These are phyloP conservation scores for Chelmon rostratus DNA, from an alignment of 2,797 vertebrate genomes.

Conservation along the genomic window DNA sequence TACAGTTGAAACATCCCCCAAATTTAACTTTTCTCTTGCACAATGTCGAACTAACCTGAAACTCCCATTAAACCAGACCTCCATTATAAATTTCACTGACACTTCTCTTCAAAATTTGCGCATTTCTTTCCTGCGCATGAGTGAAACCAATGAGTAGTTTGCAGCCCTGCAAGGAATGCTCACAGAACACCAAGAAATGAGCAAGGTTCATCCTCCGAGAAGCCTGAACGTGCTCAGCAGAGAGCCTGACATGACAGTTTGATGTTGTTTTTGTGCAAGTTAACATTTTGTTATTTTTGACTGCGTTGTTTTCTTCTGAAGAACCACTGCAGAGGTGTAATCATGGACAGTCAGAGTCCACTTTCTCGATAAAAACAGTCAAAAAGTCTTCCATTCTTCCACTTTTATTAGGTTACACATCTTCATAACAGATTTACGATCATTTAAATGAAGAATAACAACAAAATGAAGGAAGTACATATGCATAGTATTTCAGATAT, in stretches of 20 bases:
- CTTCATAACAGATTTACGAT: neutral
- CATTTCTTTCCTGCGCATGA: neutral
- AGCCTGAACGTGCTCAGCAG: neutral
- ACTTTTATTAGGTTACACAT: neutral
- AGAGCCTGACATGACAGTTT: neutral
- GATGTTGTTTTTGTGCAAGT: neutral
- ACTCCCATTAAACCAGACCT: neutral
- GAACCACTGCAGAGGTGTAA: neutral
- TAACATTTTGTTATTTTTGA: neutral
- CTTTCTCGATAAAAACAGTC: neutral
- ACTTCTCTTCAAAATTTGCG: neutral
- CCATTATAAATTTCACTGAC: neutral
- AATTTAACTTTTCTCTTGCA: neutral
- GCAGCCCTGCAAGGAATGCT: neutral
- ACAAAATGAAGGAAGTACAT: too few species aligned
- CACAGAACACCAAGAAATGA: neutral
- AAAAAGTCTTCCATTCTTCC: neutral
- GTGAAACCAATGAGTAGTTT: neutral
- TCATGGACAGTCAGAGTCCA: neutral
- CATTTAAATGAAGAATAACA: neutral
- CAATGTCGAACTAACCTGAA: neutral
- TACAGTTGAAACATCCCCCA: neutral
- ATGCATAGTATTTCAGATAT: neutral
- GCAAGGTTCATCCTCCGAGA: slow-evolving; percentile 10
- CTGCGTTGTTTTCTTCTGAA: too few species aligned